phyloP scores from a whole-genome alignment of 2,888 invertebrate species.

The Orthosia gracilis region DNA sequence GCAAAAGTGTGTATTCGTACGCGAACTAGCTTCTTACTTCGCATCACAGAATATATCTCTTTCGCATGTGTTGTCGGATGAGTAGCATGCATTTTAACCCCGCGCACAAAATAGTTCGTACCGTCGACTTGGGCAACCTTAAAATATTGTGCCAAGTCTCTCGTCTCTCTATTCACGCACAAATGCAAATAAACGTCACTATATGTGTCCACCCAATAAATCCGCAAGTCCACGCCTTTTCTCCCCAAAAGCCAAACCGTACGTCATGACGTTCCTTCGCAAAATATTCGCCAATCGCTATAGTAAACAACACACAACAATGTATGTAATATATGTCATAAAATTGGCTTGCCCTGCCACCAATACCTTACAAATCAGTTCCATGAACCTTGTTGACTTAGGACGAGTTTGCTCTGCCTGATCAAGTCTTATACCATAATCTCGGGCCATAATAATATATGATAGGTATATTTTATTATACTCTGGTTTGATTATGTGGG shows the following conservation, averaged over 20 bases:
- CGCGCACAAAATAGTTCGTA: no score
- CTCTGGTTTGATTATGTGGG: slow-evolving; percentile 40
- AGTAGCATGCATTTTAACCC: no score
- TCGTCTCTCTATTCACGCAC: background rate
- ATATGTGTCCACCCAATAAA: slow-evolving; percentile 12
- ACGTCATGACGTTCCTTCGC: slow-evolving; percentile 28
- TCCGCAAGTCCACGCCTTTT: slow-evolving; percentile 22
- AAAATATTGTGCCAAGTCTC: background rate
- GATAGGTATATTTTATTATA: slow-evolving; percentile 47
- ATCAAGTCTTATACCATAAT: slow-evolving; percentile 66
- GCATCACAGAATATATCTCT: no score
- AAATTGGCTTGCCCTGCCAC: slow-evolving; percentile 43
- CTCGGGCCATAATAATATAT: slow-evolving; percentile 60
- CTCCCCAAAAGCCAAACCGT: background rate
- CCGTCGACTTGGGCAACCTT: no score
- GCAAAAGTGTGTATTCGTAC: no score
- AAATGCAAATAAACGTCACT: slow-evolving; percentile 18
- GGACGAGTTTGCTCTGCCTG: slow-evolving; percentile 57
- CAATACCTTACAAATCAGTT: slow-evolving; percentile 44
- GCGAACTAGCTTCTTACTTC: no score
- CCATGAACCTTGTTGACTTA: slow-evolving; percentile 63
- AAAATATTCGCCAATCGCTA: slow-evolving; percentile 45
- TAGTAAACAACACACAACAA: slow-evolving; percentile 44
- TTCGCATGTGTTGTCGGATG: no score
- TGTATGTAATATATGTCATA: slow-evolving; percentile 24